Conservation (phyloP, 2,797 vertebrate genomes). For the Gallirallus australis region DNA sequence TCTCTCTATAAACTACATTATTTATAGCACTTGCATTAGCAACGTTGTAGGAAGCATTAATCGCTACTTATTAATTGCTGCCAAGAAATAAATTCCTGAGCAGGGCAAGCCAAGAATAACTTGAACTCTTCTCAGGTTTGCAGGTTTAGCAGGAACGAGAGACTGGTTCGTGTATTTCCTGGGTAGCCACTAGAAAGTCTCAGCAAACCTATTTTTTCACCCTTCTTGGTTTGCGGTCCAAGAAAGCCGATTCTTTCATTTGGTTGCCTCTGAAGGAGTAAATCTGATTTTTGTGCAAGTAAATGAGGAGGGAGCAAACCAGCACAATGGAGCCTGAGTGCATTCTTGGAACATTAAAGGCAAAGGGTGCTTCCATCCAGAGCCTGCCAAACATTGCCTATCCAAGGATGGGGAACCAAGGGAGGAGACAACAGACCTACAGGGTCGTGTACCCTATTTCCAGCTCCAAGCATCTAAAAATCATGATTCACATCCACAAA, state of each 20-base stretch:
- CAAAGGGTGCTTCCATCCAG: neutral
- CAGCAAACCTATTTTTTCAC: accelerated
- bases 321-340: neutral
- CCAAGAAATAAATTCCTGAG: conserved; percentile 56
- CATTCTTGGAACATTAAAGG: neutral
- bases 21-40: conserved; percentile 67
- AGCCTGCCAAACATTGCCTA: neutral
- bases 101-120: conserved; percentile 55
- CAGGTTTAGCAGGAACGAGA: neutral
- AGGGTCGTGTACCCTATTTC: neutral
- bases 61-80: conserved; percentile 70
- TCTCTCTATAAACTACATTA: conserved; percentile 70
- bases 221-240: neutral
- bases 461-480: neutral
- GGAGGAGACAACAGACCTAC: neutral
- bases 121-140: neutral
- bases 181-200: neutral
- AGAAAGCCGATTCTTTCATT: neutral
- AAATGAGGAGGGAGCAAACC: neutral
- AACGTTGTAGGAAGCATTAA: conserved; percentile 64
- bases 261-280: neutral
- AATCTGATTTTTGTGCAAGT: neutral
- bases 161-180: neutral
- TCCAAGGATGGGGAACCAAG: neutral
- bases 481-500: neutral